Base-by-base conservation (phyloP, 2,888 invertebrate genomes). In the Crematogaster levior region DNA sequence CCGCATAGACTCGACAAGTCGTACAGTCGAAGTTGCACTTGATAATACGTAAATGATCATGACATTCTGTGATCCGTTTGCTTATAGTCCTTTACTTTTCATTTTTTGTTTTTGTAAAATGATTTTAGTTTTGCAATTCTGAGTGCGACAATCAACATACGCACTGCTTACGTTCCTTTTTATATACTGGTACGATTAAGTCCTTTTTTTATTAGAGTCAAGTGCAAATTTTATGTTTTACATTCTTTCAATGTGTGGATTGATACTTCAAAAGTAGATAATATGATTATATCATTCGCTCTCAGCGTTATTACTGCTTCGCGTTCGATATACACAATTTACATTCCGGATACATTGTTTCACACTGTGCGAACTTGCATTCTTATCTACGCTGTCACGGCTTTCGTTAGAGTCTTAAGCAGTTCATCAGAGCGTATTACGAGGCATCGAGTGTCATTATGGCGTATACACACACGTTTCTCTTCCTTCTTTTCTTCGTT, bases 291-390 rank as follows among this genome's bases (percentile, higher is more conserved):
- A 46, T 73, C 40, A 73, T 30, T 30, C 12, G 48, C 7, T 37
- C 66, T 82, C 80, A 84, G 81, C 51, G 46, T 84, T 82, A 75
- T 61, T 70, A 63, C 80, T 65, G 53, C 34, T 40, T 82, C 70
- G 58, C 82, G 80, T 83, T 85, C 82, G 85, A 89, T 91, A 88
- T 89, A 90, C 88, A 90, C 84, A 91, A 91, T 90, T 90, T 90
- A 91, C 90, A 91, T 88, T 83, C 83, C 81, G 84, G 85, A 86
- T 86, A 88, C 88, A 85, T 83, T 83, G 85, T 81, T 87, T 85
- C 46, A 51, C 53, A 68, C 74, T 53, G 15, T 43, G 24, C 56
- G 70, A 79, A 58, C 66, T 46, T 63, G 66, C 34, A 53, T 82
- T 82, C 24, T 61, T 79, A 58, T 65, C 40, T 34, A 24, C 43